Percentiles rank a stretch among this genome's conserved stretches.
These are phyloP conservation scores for Agonopterix alstromeriana DNA, from an alignment of 2,888 invertebrate species.

Conservation along the genomic window DNA sequence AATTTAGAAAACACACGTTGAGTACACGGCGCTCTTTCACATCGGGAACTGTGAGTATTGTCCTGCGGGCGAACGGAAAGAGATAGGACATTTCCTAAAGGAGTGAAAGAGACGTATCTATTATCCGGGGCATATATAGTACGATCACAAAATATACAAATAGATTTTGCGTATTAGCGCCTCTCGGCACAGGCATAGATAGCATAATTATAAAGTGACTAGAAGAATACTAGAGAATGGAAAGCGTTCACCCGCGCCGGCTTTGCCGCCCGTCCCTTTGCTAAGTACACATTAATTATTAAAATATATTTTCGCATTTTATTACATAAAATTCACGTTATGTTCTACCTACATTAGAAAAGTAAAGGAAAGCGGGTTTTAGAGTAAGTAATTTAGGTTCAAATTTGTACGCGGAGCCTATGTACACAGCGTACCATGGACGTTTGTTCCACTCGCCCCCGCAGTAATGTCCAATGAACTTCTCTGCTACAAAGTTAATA, in stretches of 20 bases:
- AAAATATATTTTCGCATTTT: slow-evolving; percentile 76
- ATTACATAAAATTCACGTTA: slow-evolving; percentile 77
- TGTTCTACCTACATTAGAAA: slow-evolving; percentile 74
- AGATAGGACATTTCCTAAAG: slow-evolving; percentile 11
- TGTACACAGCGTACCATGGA: slow-evolving; percentile 75
- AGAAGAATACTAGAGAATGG: slow-evolving; percentile 19
- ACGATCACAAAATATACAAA: slow-evolving; percentile 7
- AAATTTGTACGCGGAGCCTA: slow-evolving; percentile 73
- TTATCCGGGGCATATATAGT: slow-evolving; percentile 9
- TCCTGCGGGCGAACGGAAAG: slow-evolving; percentile 62
- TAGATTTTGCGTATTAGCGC: slow-evolving; percentile 3
- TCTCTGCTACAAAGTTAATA: slow-evolving; percentile 27
- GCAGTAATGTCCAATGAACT: slow-evolving; percentile 36
- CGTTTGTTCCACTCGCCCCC: slow-evolving; percentile 61
- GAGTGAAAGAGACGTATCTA: slow-evolving; percentile 17
- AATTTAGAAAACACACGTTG: slow-evolving; percentile 47
- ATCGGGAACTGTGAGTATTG: slow-evolving; percentile 58
- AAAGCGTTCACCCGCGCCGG: slow-evolving; percentile 65
- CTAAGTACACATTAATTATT: slow-evolving; percentile 76
- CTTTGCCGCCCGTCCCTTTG: slow-evolving; percentile 68
- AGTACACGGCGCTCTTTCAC: slow-evolving; percentile 49
- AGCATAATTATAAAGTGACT: slow-evolving; percentile 16
- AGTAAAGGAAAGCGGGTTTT: slow-evolving; percentile 68
- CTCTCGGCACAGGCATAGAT: slow-evolving; percentile 7
- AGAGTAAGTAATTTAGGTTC: slow-evolving; percentile 67